Evolutionary conservation across 2,888 invertebrate species (phyloP).

Genomic region (Sesia apiformis): DNA sequence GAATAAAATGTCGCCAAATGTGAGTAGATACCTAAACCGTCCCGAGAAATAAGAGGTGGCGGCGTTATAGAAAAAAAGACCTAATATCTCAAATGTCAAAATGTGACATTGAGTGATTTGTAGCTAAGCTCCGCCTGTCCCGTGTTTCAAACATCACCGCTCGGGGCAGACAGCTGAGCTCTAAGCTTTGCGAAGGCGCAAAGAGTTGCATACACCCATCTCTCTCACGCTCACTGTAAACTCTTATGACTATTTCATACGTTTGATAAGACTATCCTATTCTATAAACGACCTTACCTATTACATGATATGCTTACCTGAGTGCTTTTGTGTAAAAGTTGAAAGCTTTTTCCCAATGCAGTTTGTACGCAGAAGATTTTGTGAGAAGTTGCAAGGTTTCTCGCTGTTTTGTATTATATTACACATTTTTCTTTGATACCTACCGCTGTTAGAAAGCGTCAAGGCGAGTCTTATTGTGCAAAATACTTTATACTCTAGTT

Average conservation of each 20-base stretch:
- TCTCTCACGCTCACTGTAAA: conserved; percentile 35
- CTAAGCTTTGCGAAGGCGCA: conserved; percentile 61
- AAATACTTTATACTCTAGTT: too few species aligned
- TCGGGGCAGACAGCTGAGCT: conserved; percentile 71
- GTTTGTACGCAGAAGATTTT: conserved; percentile 58
- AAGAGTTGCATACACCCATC: conserved; percentile 53
- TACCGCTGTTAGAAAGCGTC: too few species aligned
- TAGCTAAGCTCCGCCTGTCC: conserved; percentile 76
- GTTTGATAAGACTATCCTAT: conserved; percentile 55
- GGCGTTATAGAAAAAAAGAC: conserved; percentile 72
- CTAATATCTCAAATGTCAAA: conserved; percentile 77
- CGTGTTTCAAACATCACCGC: conserved; percentile 76
- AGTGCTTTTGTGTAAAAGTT: conserved; percentile 72
- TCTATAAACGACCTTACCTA: conserved; percentile 65
- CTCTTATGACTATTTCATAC: conserved; percentile 43
- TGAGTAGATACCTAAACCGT: conserved; percentile 23
- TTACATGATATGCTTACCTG: conserved; percentile 65
- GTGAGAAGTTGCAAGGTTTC: conserved; percentile 40
- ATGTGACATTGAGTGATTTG: conserved; percentile 76
- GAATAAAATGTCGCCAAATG: conserved; percentile 20
- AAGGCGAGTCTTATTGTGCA: too few species aligned
- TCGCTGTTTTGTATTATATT: conserved; percentile 10
- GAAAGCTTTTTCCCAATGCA: conserved; percentile 63
- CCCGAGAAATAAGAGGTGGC: conserved; percentile 57
- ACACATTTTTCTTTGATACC: background rate